Base-by-base conservation (phyloP, 2,797 vertebrate species). In the Sandelia bainsii region DNA sequence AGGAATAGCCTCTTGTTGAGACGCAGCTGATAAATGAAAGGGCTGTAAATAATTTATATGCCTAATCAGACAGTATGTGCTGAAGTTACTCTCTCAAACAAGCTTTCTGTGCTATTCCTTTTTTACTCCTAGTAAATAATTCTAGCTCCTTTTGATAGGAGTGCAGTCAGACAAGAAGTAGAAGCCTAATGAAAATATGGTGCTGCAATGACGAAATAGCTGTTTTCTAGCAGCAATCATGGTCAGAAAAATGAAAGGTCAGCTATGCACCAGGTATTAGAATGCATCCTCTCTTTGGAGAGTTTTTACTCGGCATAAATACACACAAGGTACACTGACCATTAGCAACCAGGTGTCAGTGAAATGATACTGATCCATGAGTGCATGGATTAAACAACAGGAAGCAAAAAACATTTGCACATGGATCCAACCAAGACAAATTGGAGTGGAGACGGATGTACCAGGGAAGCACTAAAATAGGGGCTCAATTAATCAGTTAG, bases 21-120 rank as follows among this genome's bases (percentile, higher is more conserved):
- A 86, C 58, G 60, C 71, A 69, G 89, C 81, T 83, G 79, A 78
- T 85, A 88, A 89, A 91, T 84, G 85, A 89, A 86, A 91, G 17
- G 13, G 53, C 88, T 81, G 89, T 92, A 89, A 92, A 94, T 93
- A 90, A 93, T 93, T 91, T 92, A 88, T 91, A 85, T 80, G 89
- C 83, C 79, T 90, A 91, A 93, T 93, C 90, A 92, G 87, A 90
- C 67, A 54, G 66, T 77, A 81, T 82, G 76, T 68, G 83, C 78
- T 85, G 57, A 74, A 80, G 70, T 85, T 90, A 80, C 84, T 73
- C 79, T 87, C 81, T 87, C 72, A 81, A 88, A 92, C 76, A 87
- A 91, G 86, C 65, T 81, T 6, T 89, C 83, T 78, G 75, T 79
- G 79, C 72, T 76, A 66, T 85, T 79, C 62, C 42, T 71, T 57